Conservation (phyloP, 2,113 vertebrate species). For the Gambusia holbrooki region DNA sequence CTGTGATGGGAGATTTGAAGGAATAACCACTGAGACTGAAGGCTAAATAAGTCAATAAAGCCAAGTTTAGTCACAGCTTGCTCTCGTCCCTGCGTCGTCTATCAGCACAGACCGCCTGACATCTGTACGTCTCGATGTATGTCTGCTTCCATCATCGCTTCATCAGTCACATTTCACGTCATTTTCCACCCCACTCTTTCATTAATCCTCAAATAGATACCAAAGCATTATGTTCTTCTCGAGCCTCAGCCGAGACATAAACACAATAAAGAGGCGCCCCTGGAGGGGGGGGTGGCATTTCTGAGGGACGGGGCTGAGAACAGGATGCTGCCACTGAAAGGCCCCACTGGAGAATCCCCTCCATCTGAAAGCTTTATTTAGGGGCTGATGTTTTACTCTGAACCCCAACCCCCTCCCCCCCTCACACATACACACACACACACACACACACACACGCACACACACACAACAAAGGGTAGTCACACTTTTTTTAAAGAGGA, state of each 20-base stretch:
- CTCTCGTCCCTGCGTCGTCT: slow-evolving; percentile 59
- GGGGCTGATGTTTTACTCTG: slow-evolving; percentile 58
- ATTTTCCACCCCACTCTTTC: slow-evolving; percentile 73
- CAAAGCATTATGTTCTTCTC: slow-evolving; percentile 72
- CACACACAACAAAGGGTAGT: slow-evolving; percentile 38
- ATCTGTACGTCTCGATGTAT: slow-evolving; percentile 66
- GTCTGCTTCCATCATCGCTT: slow-evolving; percentile 64
- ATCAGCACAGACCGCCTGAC: slow-evolving; percentile 46
- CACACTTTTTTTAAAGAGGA: slow-evolving; percentile 70
- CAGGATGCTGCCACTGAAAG: slow-evolving; percentile 34
- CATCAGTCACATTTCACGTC: slow-evolving; percentile 69
- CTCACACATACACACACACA: no score
- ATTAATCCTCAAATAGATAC: slow-evolving; percentile 76
- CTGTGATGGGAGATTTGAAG: slow-evolving; percentile 61
- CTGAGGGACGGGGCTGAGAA: slow-evolving; percentile 11
- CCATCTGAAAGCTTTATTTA: slow-evolving; percentile 69
- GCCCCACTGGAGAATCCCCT: slow-evolving; percentile 56
- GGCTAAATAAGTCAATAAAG: slow-evolving; percentile 72
- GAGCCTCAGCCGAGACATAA: slow-evolving; percentile 63
- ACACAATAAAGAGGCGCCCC: slow-evolving; percentile 62
- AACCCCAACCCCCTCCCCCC: slow-evolving; percentile 29
- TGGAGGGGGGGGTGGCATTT: background rate
- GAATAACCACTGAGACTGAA: slow-evolving; percentile 51
- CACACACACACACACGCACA: no score
- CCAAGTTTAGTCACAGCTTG: slow-evolving; percentile 71